A percentile compares a stretch with the other conserved stretches of the same genome.
These are phyloP conservation scores for Todiramphus chloris DNA, from an alignment of 2,113 vertebrate species.

Conservation along the genomic window DNA sequence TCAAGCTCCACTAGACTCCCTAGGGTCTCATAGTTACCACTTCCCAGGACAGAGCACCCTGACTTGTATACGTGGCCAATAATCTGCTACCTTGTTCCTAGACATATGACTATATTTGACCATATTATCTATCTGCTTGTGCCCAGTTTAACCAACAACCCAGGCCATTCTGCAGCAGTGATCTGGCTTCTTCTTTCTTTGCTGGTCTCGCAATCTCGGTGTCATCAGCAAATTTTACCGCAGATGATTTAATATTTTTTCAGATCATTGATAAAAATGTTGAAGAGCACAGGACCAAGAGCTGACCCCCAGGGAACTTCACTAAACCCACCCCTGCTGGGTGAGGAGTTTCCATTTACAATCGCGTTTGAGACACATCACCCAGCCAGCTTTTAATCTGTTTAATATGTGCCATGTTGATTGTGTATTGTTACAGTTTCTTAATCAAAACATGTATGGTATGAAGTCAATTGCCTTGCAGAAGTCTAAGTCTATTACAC, in stretches of 20 bases:
- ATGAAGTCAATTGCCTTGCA: not conserved
- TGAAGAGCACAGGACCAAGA: not conserved
- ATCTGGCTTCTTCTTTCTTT: not conserved
- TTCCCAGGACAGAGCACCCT: not conserved
- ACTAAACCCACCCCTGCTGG: not conserved
- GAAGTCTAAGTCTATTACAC: not conserved
- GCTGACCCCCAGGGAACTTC: not conserved
- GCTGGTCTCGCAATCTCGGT: not conserved
- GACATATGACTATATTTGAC: not conserved
- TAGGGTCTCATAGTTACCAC: not conserved
- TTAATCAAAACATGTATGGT: not conserved
- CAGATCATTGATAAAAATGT: slow-evolving; percentile 43
- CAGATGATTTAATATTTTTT: slow-evolving; percentile 7
- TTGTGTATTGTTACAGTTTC: slow-evolving; percentile 26
- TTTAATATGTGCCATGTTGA: not conserved
- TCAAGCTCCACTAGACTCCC: not conserved
- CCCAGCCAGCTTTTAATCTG: slow-evolving; percentile 13
- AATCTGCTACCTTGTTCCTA: not conserved
- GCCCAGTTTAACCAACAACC: not conserved
- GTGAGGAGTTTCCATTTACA: slow-evolving; percentile 32
- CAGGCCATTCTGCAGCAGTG: not conserved
- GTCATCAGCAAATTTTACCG: not conserved
- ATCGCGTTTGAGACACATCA: slow-evolving; percentile 3
- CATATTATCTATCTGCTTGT: not conserved
- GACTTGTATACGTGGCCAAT: rapidly evolving